Base-by-base conservation (phyloP, 2,888 invertebrate genomes). In the Latrodectus elegans region DNA sequence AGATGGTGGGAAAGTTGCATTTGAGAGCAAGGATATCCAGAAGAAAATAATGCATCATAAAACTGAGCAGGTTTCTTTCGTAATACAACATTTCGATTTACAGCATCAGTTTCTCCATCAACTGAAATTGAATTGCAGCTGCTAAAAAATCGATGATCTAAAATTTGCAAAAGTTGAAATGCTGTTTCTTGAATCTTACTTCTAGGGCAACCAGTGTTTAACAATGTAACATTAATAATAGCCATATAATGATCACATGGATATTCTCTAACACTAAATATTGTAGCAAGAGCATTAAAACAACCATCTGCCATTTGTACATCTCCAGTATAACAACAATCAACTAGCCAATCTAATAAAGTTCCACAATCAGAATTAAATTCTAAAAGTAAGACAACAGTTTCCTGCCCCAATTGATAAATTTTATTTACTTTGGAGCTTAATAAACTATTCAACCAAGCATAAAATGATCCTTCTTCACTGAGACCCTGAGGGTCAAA, bases 161-260 rank as follows among this genome's bases (percentile, higher is more conserved):
- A 93, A 64, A 94, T 91, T 92, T 99, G 99, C 60, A 99, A 94
- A 88, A 99, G 94, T 92, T 99, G 97, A 80, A 99, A 93, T 0
- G 99, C 99, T 15, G 96, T 96, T 91, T 98, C 97, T 92, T 98
- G 96, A n/a, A 98, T 96, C 65, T 95, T 94, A 60, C 96, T 95
- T 51, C 98, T 95, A 0, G 98, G 97, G 92, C 97, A 98, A 2
- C 99, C 99, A 9, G 98, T 97, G 93, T 97, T 98, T 94, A 99
- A 95, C 72, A 99, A 94, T 0, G 99, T 98, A 64, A 99, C 97
- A 92, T 98, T 99, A 92, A 99, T 97, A 91, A 99, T 97, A 2
- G 99, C 98, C 64, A 98, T 98, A 92, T 98, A 98, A 93, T 98
- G 97, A 92, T 98, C 98, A 92, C 98, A 98, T 3, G 98, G 98